Evolutionary conservation across 2,113 vertebrate genomes (phyloP), one percentile per base, ranked within the genome.

Genomic region (Cephalopterus ornatus): DNA sequence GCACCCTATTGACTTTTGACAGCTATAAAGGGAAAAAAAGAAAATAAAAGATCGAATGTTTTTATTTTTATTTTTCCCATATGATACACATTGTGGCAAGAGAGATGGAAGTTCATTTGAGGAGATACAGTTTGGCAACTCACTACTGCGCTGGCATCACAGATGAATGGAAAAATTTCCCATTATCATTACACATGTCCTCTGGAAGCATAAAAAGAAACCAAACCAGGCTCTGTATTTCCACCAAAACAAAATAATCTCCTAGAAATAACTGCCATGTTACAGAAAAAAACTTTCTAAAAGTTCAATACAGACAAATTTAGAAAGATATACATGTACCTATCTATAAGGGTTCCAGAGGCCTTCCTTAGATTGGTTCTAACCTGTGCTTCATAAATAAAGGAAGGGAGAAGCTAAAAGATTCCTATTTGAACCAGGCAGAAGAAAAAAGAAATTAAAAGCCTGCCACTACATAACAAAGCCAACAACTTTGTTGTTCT

Each of bases 271-370:
- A 39, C 0, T 11, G 30, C 12, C 7, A 70, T 0, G 0, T 33
- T 37, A 19, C 24, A 87, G 39, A 75, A 91, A 50, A 91, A 50
- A 4, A 19, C 62, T 7, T 58, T 44, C 39, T n/a, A 41, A 11
- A 11, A 50, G 6, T 6, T 56, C n/a, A 63, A 46, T 7, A 46
- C 10, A 61, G 11, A 32, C 1, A 6, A 39, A 49, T 28, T 41
- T 3, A 56, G 9, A 8, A 73, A 83, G 24, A 39, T 24, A 4
- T 0, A 26, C 0, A 2, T 27, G 15, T 26, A 11, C 4, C 26
- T 37, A 10, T 58, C 15, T 50, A 47, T 14, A 46, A 0, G 2
- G 10, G 13, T 56, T 82, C 21, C n/a, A 85, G 16, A 42, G 0
- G 19, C 16, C 41, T 37, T 53, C 24, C 32, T 58, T 17, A 42